Base-by-base conservation (phyloP, 2,113 vertebrate genomes). In the Bubalus kerabau region DNA sequence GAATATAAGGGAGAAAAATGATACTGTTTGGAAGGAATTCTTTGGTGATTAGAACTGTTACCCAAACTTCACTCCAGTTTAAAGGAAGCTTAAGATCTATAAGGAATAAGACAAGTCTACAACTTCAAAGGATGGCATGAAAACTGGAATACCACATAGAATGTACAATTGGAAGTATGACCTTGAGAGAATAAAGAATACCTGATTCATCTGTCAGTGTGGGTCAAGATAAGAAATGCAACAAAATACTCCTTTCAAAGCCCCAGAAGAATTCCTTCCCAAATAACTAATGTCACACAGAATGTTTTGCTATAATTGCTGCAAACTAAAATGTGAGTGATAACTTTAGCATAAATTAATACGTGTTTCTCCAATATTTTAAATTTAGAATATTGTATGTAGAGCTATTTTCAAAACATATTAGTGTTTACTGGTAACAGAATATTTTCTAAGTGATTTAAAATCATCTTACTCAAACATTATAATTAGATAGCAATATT, bases 41-140 rank as follows among this genome's bases (percentile, higher is more conserved):
- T 98, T 98, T 98, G 91, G 98, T 98, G 94, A 98, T 98, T 97
- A 98, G 57, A 98, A 97, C 36, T 91, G 54, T 97, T 97, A 83
- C 64, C 36, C 91, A 91, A 97, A 97, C 86, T 98, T 98, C 94
- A 96, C 83, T 82, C 95, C 15, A 90, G 59, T 98, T 98, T 98
- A 98, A 98, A 98, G 96, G 91, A 96, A 98, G 92, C 95, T 97
- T 98, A 98, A 98, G 97, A 98, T 98, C 97, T 98, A 97, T 43
- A 3, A 54, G 82, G 59, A 98, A 67, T 83, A 92, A 98, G 95
- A 98, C 93, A 97, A 81, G 48, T 64, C 50, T 81, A 19, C 62
- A 48, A 94, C 97, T 98, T 99, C 98, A 99, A 98, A 98, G 93
- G 14, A 1, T 76, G 43, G 0, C 56, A 97, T 96, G 21, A 67